Evolutionary conservation across 2,797 vertebrate species (phyloP).

Genomic region (Helostoma temminkii): DNA sequence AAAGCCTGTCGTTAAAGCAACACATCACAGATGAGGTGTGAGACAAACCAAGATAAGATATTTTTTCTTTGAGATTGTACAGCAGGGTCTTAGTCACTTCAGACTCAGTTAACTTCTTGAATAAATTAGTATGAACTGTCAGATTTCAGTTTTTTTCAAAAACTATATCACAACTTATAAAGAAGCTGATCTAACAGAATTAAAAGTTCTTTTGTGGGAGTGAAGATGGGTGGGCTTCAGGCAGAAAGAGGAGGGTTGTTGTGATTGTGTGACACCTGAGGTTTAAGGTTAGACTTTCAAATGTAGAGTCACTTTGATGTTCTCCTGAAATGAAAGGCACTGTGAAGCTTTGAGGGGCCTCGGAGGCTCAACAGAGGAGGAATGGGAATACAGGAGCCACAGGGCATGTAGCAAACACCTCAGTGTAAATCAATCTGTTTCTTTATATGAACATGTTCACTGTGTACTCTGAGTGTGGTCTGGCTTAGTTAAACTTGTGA

Average conservation of each 20-base stretch:
- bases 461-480: background rate
- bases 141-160: background rate
- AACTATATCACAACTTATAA: background rate
- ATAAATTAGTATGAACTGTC: background rate
- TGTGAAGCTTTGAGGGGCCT: conserved; percentile 38
- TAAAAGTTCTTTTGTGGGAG: background rate
- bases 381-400: conserved; percentile 18
- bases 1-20: conserved; percentile 1
- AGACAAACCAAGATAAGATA: background rate
- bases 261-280: conserved; percentile 38
- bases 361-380: conserved; percentile 19
- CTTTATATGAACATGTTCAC: conserved; percentile 3
- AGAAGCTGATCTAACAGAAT: background rate
- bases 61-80: conserved; percentile 16
- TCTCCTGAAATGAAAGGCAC: conserved; percentile 37
- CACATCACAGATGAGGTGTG: conserved; percentile 12
- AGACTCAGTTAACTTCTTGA: conserved; percentile 2
- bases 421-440: background rate
- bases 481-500: background rate
- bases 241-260: conserved; percentile 12
- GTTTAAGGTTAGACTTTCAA: conserved; percentile 47
- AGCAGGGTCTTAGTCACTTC: conserved; percentile 7
- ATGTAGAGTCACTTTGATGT: conserved; percentile 46
- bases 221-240: conserved; percentile 1
- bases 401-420: conserved; percentile 11